Evolutionary conservation across 1,140 invertebrate genomes (phyloP).

Genomic region (Oncopodura yosiiana): DNA sequence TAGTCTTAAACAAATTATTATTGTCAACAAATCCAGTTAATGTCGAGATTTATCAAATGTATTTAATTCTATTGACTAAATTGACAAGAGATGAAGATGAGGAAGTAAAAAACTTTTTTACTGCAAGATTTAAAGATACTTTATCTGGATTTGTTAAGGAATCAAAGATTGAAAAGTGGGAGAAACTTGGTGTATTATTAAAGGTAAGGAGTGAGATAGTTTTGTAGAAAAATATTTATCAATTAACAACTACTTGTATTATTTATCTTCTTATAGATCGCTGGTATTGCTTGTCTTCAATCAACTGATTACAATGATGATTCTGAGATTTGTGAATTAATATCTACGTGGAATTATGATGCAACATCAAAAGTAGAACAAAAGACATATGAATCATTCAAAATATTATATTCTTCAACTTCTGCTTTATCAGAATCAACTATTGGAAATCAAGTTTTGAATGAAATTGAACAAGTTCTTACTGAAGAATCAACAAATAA

Average conservation of each 20-base stretch:
- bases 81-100: not conserved
- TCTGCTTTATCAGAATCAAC: too few relatives aligned
- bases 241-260: too few relatives aligned
- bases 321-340: not conserved
- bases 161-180: not conserved
- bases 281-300: not conserved
- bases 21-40: not conserved
- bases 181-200: too few relatives aligned
- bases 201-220: too few relatives aligned
- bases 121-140: not conserved
- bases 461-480: not conserved
- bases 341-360: slow-evolving; percentile 1
- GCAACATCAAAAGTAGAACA: not conserved
- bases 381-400: not conserved
- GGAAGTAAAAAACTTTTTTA: not conserved
- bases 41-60: not conserved
- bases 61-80: not conserved
- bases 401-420: not conserved
- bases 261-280: not conserved
- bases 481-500: not conserved
- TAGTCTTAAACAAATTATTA: not conserved
- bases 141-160: not conserved
- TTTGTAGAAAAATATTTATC: too few relatives aligned
- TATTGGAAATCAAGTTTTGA: not conserved
- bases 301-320: not conserved